A percentile compares a stretch with the other conserved stretches of the same genome.
These are phyloP conservation scores for Drosophila imparisetae DNA, from an alignment of 2,888 invertebrate species.

Conservation along the genomic window DNA sequence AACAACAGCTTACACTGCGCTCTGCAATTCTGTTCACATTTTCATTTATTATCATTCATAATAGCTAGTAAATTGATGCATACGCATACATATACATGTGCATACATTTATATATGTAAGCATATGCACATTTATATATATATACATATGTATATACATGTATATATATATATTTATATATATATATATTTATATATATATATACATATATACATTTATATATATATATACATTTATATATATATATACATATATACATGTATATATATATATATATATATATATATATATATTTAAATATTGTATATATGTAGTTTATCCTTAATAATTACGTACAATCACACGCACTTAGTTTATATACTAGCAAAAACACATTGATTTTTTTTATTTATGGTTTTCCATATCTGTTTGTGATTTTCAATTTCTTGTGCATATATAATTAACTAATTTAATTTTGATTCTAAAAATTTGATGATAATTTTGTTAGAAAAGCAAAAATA, in stretches of 20 bases:
- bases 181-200: conserved; percentile 28
- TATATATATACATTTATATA: conserved; percentile 27
- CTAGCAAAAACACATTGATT: conserved; percentile 66
- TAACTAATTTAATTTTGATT: conserved; percentile 19
- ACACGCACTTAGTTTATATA: conserved; percentile 72
- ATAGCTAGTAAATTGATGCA: conserved; percentile 54
- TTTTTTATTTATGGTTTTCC: conserved; percentile 30
- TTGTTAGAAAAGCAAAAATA: conserved; percentile 46
- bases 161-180: conserved; percentile 24
- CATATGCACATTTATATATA: conserved; percentile 33
- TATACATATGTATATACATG: conserved; percentile 30
- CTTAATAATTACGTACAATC: conserved; percentile 74
- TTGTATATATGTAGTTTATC: conserved; percentile 49
- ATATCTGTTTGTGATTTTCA: conserved; percentile 16
- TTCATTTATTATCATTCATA: conserved; percentile 44
- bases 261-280: conserved; percentile 22
- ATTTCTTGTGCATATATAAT: conserved; percentile 35
- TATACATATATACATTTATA: conserved; percentile 22
- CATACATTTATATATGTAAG: conserved; percentile 35
- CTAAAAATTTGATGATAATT: conserved; percentile 8
- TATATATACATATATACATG: conserved; percentile 32
- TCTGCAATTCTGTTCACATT: conserved; percentile 43
- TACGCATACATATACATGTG: conserved; percentile 33
- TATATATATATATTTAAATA: conserved; percentile 37
- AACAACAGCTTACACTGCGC: conserved; percentile 51